Evolutionary conservation across 2,888 invertebrate species (phyloP).

Genomic region (Zaprionus lineosus): DNA sequence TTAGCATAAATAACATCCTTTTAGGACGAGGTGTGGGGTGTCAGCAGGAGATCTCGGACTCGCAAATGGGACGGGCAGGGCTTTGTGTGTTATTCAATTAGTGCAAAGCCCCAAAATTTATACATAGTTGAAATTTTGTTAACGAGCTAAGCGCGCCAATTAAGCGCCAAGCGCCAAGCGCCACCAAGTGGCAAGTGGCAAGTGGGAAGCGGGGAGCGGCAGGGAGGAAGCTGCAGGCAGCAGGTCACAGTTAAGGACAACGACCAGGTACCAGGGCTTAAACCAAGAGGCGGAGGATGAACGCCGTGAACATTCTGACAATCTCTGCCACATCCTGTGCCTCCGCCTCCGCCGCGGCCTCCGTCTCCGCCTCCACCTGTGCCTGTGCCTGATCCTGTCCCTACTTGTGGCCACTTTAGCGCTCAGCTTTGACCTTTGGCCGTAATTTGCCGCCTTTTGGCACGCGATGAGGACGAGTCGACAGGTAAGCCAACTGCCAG

Average conservation of each 20-base stretch:
- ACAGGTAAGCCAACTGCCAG: too few species aligned
- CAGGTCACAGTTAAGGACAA: not conserved
- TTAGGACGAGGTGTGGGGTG: not conserved
- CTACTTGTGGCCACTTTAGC: slow-evolving; percentile 57
- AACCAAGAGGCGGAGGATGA: not conserved
- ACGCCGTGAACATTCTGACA: too few species aligned
- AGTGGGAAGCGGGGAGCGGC: slow-evolving; percentile 2
- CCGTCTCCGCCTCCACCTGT: not conserved
- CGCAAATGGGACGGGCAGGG: too few species aligned
- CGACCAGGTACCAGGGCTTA: slow-evolving; percentile 4
- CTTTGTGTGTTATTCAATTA: slow-evolving; percentile 66
- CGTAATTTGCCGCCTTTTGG: slow-evolving; percentile 66
- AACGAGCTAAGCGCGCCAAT: slow-evolving; percentile 78
- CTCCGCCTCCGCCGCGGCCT: not conserved
- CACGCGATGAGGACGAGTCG: slow-evolving; percentile 34
- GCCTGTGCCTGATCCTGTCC: slow-evolving; percentile 30
- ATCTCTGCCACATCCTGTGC: not conserved
- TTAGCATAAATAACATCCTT: slow-evolving; percentile 60
- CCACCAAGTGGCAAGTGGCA: slow-evolving; percentile 19
- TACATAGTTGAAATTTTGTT: slow-evolving; percentile 73
- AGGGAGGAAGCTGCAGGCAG: too few species aligned
- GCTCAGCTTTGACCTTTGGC: slow-evolving; percentile 60
- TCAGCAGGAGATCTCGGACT: too few species aligned
- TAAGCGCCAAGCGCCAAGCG: slow-evolving; percentile 48
- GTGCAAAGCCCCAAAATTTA: slow-evolving; percentile 53